These are phyloP conservation scores for Lasioglossum pauxillum DNA, from an alignment of 2,888 invertebrate species.

Conservation along the genomic window DNA sequence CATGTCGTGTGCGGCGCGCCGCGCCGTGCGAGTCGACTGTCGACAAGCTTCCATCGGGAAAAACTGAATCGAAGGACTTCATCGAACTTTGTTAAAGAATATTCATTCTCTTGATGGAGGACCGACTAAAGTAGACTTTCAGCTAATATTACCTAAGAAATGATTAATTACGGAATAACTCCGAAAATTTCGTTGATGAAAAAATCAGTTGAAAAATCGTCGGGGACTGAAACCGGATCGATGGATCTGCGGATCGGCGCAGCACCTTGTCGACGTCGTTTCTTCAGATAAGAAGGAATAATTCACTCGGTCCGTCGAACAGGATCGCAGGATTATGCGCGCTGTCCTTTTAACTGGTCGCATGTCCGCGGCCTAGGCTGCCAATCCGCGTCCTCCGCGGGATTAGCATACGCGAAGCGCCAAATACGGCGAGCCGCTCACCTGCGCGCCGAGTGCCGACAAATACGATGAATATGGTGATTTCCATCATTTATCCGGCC, in stretches of 20 bases:
- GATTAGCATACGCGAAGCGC: constrained; percentile 75
- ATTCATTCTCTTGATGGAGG: not conserved
- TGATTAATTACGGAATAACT: too few species aligned
- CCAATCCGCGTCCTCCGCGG: constrained; percentile 56
- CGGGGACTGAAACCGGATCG: not conserved
- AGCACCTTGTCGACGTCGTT: constrained; percentile 45
- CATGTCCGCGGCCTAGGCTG: constrained; percentile 40
- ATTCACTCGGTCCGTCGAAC: constrained; percentile 54
- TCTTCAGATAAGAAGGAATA: constrained; percentile 53
- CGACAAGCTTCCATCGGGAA: not conserved
- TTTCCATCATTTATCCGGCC: constrained; percentile 80
- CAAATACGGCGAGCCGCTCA: constrained; percentile 79
- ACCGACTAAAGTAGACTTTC: too few species aligned
- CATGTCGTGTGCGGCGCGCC: not conserved
- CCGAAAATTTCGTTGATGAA: not conserved
- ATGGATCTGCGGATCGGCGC: not conserved
- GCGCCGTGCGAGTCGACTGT: not conserved
- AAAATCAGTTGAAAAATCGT: not conserved
- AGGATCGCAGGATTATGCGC: constrained; percentile 58
- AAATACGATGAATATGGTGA: constrained; percentile 82
- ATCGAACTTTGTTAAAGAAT: not conserved
- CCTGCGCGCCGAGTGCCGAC: constrained; percentile 65
- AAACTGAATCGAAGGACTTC: not conserved
- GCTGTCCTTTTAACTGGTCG: constrained; percentile 50
- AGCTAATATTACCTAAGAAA: too few species aligned